A percentile compares a stretch with the other conserved stretches of the same genome.
Conservation (phyloP, 1,140 invertebrate genomes). For the Daktulosphaira vitifoliae region DNA sequence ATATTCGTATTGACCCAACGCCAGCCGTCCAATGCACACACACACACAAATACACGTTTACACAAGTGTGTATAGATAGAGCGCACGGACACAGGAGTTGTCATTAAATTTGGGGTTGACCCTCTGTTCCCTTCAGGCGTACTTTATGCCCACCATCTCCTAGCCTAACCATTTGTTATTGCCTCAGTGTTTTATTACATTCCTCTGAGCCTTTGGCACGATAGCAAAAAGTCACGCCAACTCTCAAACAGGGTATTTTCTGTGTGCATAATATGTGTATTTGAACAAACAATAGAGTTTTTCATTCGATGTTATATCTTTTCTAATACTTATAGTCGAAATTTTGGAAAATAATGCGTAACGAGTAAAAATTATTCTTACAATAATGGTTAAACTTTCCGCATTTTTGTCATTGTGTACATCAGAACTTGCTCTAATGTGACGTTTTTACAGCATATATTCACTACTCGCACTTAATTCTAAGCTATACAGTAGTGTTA, state of each 20-base stretch:
- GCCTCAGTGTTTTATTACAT: constrained; percentile 21
- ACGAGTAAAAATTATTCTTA: too few relatives aligned
- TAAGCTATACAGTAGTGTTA: too few relatives aligned
- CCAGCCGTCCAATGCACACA: background rate
- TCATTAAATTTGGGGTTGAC: constrained; percentile 32
- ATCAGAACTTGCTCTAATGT: too few relatives aligned
- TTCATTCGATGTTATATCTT: too few relatives aligned
- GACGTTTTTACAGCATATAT: too few relatives aligned
- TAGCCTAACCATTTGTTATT: too few relatives aligned
- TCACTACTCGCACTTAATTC: too few relatives aligned
- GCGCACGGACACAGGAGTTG: constrained; percentile 2
- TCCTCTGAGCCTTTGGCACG: constrained; percentile 20
- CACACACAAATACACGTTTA: background rate
- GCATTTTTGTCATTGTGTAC: too few relatives aligned
- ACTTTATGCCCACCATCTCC: background rate
- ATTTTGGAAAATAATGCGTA: too few relatives aligned
- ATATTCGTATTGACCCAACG: constrained; percentile 28
- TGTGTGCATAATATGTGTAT: background rate
- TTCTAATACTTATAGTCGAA: too few relatives aligned
- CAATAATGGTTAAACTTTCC: too few relatives aligned
- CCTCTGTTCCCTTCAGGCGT: background rate
- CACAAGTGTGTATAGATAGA: background rate
- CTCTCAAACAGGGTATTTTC: constrained; percentile 9
- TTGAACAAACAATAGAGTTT: too few relatives aligned
- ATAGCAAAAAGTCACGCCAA: constrained; percentile 29